Evolutionary conservation across 2,797 vertebrate genomes (phyloP), one percentile per base, ranked within the genome.

Genomic region (Steatocranus sp.): DNA sequence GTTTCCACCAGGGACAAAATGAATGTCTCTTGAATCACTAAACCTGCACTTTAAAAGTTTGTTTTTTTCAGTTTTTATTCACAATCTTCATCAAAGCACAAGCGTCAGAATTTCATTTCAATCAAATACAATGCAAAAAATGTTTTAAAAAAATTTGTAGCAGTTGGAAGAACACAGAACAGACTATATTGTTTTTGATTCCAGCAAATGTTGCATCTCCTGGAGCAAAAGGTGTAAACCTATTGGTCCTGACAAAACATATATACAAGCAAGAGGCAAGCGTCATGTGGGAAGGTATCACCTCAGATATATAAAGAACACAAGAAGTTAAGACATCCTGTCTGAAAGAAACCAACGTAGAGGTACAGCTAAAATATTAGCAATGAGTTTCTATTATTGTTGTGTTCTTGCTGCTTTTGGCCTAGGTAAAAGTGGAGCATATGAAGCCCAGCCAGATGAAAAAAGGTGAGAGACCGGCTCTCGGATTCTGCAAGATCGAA

Each of bases 381-480:
- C 86, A 92, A 92, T 93, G 86, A 79, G 74, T 95, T 95, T 92
- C 87, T 87, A 90, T 94, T 91, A 91, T 75, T 77, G 87, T 75
- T 76, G 68, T 51, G 18, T 32, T 85, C 80, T 88, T 61, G 81
- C 76, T 50, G 68, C 36, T 87, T 89, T 91, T 95, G 92, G 84
- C 17, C 34, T 3, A 53, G 87, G 89, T 91, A 89, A 85, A 90
- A 87, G 86, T 85, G 85, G 87, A 87, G 88, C 84, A 89, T 83
- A 87, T 76, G 87, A 93, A 92, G 93, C 91, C 94, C 86, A 85
- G 89, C 87, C 89, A 89, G 90, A 95, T 91, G 89, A 95, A 93
- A 94, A 94, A 95, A 94, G 90, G 91, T 94, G 93, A 94, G 88
- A 88, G 92, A 95, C 92, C 88, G 91, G 84, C 87, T 92, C 84